phyloP scores from a whole-genome alignment of 2,113 vertebrate species.

The Istiophorus platypterus region DNA sequence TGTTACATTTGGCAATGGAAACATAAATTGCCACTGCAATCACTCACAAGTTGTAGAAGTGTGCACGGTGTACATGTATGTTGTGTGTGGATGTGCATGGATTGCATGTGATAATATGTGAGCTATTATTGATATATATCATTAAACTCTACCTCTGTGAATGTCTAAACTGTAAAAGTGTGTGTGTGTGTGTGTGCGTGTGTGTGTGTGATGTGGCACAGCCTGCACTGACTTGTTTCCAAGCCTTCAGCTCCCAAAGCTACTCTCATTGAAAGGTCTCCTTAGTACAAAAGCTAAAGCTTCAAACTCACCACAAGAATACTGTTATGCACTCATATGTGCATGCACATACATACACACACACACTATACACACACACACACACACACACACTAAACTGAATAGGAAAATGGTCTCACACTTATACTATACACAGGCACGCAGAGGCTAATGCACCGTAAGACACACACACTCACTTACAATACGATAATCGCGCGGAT shows the following conservation, averaged over 20 bases:
- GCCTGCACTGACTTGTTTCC: conserved; percentile 80
- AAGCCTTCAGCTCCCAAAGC: conserved; percentile 66
- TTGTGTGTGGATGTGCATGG: conserved; percentile 7
- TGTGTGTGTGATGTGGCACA: conserved; percentile 49
- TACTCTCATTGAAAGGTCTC: conserved; percentile 71
- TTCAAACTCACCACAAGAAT: conserved; percentile 68
- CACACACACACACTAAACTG: background rate
- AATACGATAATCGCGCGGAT: conserved; percentile 31
- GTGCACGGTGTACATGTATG: background rate
- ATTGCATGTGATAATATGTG: conserved; percentile 1
- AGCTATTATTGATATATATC: background rate
- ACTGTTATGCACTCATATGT: conserved; percentile 38
- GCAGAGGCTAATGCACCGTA: conserved; percentile 11
- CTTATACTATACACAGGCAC: background rate
- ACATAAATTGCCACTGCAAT: conserved; percentile 23
- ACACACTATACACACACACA: background rate
- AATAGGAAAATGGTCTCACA: too few species aligned
- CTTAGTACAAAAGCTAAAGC: conserved; percentile 67
- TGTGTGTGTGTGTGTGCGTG: conserved; percentile 25
- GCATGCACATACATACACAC: conserved; percentile 4
- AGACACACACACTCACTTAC: conserved; percentile 16
- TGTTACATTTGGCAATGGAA: conserved; percentile 60
- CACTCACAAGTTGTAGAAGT: conserved; percentile 31
- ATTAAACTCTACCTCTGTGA: conserved; percentile 22
- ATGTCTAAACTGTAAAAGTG: conserved; percentile 14